phyloP scores from a whole-genome alignment of 2,888 invertebrate species.

The Habroteleia sp. region DNA sequence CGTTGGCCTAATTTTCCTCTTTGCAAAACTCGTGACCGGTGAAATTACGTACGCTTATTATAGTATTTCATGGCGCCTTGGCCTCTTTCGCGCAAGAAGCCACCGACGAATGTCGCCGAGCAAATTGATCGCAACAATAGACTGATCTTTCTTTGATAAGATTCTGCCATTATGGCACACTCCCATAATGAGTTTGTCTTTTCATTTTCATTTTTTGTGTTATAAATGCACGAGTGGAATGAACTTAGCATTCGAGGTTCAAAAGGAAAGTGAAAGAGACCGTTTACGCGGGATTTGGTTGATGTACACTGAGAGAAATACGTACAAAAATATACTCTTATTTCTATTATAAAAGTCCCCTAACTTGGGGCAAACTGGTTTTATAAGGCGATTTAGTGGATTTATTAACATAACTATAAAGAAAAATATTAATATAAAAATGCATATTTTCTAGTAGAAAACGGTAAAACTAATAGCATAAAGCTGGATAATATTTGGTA shows the following conservation, averaged over 20 bases:
- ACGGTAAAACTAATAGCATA: too few species aligned
- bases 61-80: conserved; percentile 59
- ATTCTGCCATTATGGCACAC: not conserved
- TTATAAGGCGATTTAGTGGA: too few species aligned
- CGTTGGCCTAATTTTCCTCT: conserved; percentile 69
- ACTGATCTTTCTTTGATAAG: conserved; percentile 12
- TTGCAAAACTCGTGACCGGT: conserved; percentile 64
- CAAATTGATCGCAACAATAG: conserved; percentile 41
- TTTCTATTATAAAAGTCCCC: too few species aligned
- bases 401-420: too few species aligned
- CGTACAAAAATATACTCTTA: too few species aligned
- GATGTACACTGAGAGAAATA: too few species aligned
- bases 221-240: conserved; percentile 1
- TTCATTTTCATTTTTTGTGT: not conserved
- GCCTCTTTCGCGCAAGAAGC: conserved; percentile 52
- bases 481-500: too few species aligned
- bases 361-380: too few species aligned
- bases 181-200: not conserved
- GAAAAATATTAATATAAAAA: too few species aligned
- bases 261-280: conserved; percentile 38
- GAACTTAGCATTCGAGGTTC: conserved; percentile 24
- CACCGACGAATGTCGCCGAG: conserved; percentile 34
- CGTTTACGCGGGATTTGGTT: conserved; percentile 12
- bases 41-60: conserved; percentile 64
- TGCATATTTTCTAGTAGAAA: too few species aligned